Percentiles rank a stretch among this genome's conserved stretches.
phyloP scores from a whole-genome alignment of 2,113 vertebrate species.

The Scophthalmus maximus region DNA sequence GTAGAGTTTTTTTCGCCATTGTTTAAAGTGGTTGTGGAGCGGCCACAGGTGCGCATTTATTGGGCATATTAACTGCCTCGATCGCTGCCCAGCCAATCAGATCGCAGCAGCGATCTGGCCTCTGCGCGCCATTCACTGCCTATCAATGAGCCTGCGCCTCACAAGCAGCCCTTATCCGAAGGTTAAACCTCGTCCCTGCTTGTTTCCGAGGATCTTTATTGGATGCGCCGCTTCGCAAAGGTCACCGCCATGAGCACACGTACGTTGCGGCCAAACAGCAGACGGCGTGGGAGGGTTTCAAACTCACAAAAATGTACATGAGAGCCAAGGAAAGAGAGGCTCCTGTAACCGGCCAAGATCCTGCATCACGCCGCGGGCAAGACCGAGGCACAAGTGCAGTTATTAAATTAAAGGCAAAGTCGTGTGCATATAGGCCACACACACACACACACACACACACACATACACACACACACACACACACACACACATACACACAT shows the following conservation, averaged over 20 bases:
- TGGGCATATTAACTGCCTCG: constrained; percentile 15
- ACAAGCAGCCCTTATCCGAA: constrained; percentile 27
- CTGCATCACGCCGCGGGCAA: not conserved
- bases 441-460: constrained; percentile 8
- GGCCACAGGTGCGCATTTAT: constrained; percentile 67
- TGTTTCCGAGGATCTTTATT: constrained; percentile 29
- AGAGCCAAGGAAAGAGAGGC: not conserved
- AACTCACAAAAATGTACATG: no score
- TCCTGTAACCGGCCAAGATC: not conserved
- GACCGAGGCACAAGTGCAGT: constrained; percentile 13
- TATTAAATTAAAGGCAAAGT: constrained; percentile 32
- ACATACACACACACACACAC: not conserved
- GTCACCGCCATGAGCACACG: constrained; percentile 17
- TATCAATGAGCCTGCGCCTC: constrained; percentile 39
- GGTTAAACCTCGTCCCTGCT: constrained; percentile 25
- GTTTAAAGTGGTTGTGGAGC: constrained; percentile 2
- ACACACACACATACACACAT: not conserved
- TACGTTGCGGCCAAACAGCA: not conserved
- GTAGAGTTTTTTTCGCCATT: not conserved
- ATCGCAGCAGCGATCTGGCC: constrained; percentile 2
- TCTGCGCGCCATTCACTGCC: constrained; percentile 36
- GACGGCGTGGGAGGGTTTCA: not conserved
- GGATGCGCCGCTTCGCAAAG: constrained; percentile 24
- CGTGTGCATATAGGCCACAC: not conserved
- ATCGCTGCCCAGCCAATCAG: constrained; percentile 37